Evolutionary conservation across 2,888 invertebrate species (phyloP), one percentile per base, ranked within the genome.

Genomic region (Amaurobius ferox): DNA sequence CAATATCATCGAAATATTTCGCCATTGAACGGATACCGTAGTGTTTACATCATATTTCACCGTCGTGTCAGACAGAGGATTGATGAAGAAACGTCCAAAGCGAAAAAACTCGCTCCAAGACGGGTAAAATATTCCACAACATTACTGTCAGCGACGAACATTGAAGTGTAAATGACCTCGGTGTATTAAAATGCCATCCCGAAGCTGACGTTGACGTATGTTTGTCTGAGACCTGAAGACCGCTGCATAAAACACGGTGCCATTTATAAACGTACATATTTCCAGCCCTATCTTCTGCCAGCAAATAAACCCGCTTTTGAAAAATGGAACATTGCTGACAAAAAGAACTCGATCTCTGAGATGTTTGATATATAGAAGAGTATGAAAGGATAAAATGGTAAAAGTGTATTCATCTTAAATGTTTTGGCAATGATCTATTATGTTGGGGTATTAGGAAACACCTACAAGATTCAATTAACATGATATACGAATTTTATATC

Each of bases 261-360:
- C 64, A 64, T 64, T 64, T 64, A 64, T 64, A 64, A 30, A 11
- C 30, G n/a, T 64, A 64, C 64, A 6, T 64, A 30, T 1, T 64
- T 29, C 16, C 16, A 64, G 30, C 29, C n/a, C 16, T 64, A 30
- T 64, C 64, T 28, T 7, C 30, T 64, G 30, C 64, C 64, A 29
- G 2, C 30, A 30, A 30, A 64, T 2, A 26, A 29, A 23, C 23
- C 30, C 23, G 48, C 29, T 7, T 78, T 71, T 79, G 79, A 79
- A 71, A 79, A 79, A 79, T 79, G 79, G 71, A 78, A 62, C 30
- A 23, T 48, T 68, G 66, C 23, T 19, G 71, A 71, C 30, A 70
- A 64, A 44, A 70, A 64, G 19, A 70, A 28, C 44, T 30, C 64
- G 70, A 70, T 70, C 78, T 68, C 70, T 55, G 70, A 44, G 23